Evolutionary conservation across 2,113 vertebrate genomes (phyloP), one percentile per base, ranked within the genome.

Genomic region (Oenanthe melanoleuca): DNA sequence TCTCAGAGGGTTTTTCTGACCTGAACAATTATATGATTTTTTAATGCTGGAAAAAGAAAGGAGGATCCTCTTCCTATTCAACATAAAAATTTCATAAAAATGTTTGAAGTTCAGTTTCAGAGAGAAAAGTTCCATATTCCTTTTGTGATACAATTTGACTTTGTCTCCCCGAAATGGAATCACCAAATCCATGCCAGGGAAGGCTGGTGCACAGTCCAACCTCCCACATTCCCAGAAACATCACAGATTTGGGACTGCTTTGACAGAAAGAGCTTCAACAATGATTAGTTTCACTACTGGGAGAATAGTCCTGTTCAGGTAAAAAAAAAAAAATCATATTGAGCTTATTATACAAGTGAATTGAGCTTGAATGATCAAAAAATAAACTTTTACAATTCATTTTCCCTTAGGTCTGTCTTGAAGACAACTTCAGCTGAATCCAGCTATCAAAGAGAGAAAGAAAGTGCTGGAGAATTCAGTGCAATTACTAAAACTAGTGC

Each of bases 131-230:
- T 52, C 6, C 19, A 17, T 22, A 6, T 63, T 63, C 2, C 7
- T 57, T 49, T 80, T 12, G 7, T 34, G 10, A 29, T 17, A 26
- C 0, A 0, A 47, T 23, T 33, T 8, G 2, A 11, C 26, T 37
- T 67, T 5, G 2, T 34, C 24, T 47, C 29, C n/a, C 61, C 2
- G 0, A 9, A 13, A n/a, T 0, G 0, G 1, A 75, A 21, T 16
- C 44, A 38, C 7, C 8, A 17, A 44, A 77, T 6, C 57, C 19
- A 23, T 3, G 6, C 7, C 44, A 63, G 47, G 44, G 4, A 44
- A 19, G 17, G 37, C n/a, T 26, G 44, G 47, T 3, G 15, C 7
- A 31, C n/a, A 74, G 11, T 4, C 10, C 3, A 17, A 37, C 10
- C 25, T 61, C 15, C 77, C 7, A 4, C 31, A 15, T 2, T 6